Evolutionary conservation across 2,888 invertebrate species (phyloP).

Genomic region (Rhynchonema sp.): DNA sequence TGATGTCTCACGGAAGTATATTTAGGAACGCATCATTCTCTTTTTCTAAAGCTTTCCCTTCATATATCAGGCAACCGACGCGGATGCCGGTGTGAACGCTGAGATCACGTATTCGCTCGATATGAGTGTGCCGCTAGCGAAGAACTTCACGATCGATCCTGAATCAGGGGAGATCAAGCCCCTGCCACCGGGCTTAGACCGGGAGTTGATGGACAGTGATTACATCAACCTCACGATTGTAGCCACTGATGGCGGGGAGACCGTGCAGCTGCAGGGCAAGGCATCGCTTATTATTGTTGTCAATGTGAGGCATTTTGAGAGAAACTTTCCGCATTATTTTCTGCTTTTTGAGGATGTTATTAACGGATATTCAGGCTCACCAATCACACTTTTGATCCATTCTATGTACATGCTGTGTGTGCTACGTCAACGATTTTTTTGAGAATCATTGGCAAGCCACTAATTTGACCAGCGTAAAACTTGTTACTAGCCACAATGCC

Average conservation of each 20-base stretch:
- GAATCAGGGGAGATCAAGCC: conserved; percentile 51
- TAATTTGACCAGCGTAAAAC: too few relatives aligned
- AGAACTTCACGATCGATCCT: conserved; percentile 56
- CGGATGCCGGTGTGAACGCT: background rate
- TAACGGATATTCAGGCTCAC: too few relatives aligned
- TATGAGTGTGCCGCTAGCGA: conserved; percentile 31
- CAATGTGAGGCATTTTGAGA: conserved; percentile 28
- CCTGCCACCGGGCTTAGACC: conserved; percentile 7
- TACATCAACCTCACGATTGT: conserved; percentile 4
- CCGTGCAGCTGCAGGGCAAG: conserved; percentile 5
- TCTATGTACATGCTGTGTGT: too few relatives aligned
- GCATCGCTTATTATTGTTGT: conserved; percentile 24
- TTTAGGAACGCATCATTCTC: too few relatives aligned
- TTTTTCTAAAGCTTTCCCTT: too few relatives aligned
- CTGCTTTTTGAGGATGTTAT: too few relatives aligned
- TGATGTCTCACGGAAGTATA: too few relatives aligned
- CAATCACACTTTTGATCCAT: too few relatives aligned
- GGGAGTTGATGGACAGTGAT: conserved; percentile 14
- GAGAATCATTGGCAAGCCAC: too few relatives aligned
- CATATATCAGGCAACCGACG: conserved; percentile 6
- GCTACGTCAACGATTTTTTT: too few relatives aligned
- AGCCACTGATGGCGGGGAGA: conserved; percentile 2
- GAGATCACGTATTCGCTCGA: conserved; percentile 3
- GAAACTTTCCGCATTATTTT: too few relatives aligned
- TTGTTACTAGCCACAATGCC: too few relatives aligned